phyloP scores from a whole-genome alignment of 2,113 vertebrate species.

The Triplophysa tibetana region DNA sequence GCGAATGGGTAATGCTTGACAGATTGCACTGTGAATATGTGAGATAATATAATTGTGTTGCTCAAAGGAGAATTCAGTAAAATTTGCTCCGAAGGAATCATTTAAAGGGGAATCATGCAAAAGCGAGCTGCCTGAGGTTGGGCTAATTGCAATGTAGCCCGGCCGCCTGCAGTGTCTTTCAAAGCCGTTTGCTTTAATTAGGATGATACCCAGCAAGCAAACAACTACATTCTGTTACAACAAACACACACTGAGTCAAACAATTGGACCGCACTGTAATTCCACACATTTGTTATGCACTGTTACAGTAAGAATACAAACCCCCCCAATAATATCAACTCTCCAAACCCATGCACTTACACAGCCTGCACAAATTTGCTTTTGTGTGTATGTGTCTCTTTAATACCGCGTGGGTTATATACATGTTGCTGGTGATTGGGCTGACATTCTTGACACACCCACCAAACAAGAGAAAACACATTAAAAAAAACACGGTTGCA shows the following conservation, averaged over 20 bases:
- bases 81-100: slow-evolving; percentile 16
- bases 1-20: slow-evolving; percentile 50
- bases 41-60: slow-evolving; percentile 19
- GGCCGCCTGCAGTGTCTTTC: slow-evolving; percentile 62
- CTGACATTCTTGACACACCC: no score
- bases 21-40: slow-evolving; percentile 39
- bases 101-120: slow-evolving; percentile 15
- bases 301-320: not conserved
- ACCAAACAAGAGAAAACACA: no score
- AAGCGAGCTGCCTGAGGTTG: slow-evolving; percentile 52
- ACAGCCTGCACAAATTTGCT: no score
- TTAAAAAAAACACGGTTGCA: no score
- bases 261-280: not conserved
- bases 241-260: slow-evolving; percentile 11
- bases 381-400: no score
- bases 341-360: no score
- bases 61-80: slow-evolving; percentile 38
- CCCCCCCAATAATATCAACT: not conserved
- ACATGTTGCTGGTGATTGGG: no score
- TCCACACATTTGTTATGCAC: not conserved
- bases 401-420: no score
- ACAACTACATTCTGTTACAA: slow-evolving; percentile 5
- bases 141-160: slow-evolving; percentile 64
- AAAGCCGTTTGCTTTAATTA: slow-evolving; percentile 65
- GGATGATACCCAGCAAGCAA: slow-evolving; percentile 54